Conservation (phyloP, 2,888 invertebrate species). For the Caenorhabditis panamensis region DNA sequence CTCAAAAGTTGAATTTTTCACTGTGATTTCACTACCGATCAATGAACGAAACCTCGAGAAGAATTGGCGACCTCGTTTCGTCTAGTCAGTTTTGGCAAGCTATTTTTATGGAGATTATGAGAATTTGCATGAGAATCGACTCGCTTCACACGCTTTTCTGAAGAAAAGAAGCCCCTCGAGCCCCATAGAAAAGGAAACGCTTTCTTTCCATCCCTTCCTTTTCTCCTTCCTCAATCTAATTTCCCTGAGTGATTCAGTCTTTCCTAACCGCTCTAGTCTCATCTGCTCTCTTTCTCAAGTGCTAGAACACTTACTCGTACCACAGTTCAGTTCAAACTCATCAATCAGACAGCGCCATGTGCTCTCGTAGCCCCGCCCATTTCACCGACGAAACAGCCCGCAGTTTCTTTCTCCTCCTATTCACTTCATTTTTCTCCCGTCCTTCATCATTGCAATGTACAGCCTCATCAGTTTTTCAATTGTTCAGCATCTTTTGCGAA, state of each 20-base stretch:
- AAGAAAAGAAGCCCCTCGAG: conserved; percentile 4
- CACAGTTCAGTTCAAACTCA: conserved; percentile 33
- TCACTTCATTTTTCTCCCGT: conserved; percentile 14
- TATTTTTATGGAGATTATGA: neutral
- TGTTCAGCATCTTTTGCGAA: conserved; percentile 31
- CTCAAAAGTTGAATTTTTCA: neutral
- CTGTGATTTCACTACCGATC: neutral
- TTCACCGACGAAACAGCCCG: conserved; percentile 23
- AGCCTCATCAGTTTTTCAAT: conserved; percentile 11
- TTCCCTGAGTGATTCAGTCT: conserved; percentile 15
- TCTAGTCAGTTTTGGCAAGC: neutral
- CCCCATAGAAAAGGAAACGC: neutral
- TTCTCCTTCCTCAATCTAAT: conserved; percentile 16
- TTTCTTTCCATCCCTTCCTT: neutral
- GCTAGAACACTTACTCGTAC: conserved; percentile 5
- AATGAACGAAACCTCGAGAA: conserved; percentile 3
- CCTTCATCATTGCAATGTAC: too few relatives aligned
- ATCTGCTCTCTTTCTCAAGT: conserved; percentile 1
- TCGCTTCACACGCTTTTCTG: too few relatives aligned
- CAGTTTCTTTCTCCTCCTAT: conserved; percentile 12
- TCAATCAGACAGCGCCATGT: conserved; percentile 39
- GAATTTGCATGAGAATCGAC: conserved; percentile 2
- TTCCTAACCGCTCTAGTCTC: neutral
- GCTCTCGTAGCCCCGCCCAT: conserved; percentile 23
- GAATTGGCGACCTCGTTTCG: neutral